Base-by-base conservation (phyloP, 2,797 vertebrate genomes). In the Remorina albescens region DNA sequence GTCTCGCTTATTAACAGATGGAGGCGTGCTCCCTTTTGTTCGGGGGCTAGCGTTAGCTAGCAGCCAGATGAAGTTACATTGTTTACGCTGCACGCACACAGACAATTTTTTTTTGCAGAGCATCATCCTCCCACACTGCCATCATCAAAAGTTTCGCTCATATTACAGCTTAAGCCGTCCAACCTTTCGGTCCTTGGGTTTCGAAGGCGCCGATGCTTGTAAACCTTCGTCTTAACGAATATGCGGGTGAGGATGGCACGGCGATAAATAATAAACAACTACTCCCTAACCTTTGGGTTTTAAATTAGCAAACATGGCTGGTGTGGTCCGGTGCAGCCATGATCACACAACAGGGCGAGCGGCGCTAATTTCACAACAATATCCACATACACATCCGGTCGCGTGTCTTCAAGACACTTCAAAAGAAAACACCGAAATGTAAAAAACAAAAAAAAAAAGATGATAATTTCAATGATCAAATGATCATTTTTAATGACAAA, bases 231-330 rank as follows among this genome's bases (percentile, higher is more conserved):
- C 66, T 82, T 65, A 77, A 75, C 74, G 66, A 70, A 59, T 84
- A 30, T 77, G 80, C 47, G 78, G 74, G 71, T 82, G 86, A 79
- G 77, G 90, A 90, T 80, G 86, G 81, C 82, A 88, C 81, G 51
- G 76, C 78, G 91, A 90, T 92, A 88, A 93, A 94, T 92, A 92
- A 91, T 90, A 94, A 92, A 88, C 89, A 93, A 93, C 83, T 89
- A 88, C 85, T 89, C 85, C 82, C 91, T 90, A 94, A 93, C 92
- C 92, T 94, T 92, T 94, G 91, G 91, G 92, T 91, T 94, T 93
- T 94, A 95, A 93, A 95, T 93, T 91, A 94, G 91, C 93, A 94
- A 95, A 95, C 95, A 96, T 95, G 95, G 94, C 94, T 95, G 93
- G 91, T 93, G 90, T 90, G 86, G 91, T 94, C 93, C 91, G 82